Evolutionary conservation across 2,113 vertebrate genomes (phyloP).

Genomic region (Zingel zingel): DNA sequence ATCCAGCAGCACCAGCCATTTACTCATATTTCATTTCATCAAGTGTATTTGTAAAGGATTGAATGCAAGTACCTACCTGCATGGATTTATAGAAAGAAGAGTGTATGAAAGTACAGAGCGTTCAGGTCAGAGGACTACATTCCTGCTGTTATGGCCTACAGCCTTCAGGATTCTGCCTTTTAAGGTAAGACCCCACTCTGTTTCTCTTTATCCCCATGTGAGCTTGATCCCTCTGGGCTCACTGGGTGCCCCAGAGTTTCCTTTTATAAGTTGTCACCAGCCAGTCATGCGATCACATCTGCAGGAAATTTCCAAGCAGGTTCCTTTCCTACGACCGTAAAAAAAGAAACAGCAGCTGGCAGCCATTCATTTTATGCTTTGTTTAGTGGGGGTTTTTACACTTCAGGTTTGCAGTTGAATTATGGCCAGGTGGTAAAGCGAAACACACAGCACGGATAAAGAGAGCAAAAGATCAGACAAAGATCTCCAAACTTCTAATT

Average conservation of each 20-base stretch:
- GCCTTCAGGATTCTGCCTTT: constrained; percentile 79
- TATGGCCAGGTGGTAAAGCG: constrained; percentile 48
- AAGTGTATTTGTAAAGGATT: constrained; percentile 10
- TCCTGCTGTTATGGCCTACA: constrained; percentile 56
- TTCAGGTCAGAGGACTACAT: constrained; percentile 65
- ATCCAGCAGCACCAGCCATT: neutral
- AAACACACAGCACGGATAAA: constrained; percentile 20
- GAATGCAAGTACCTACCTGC: constrained; percentile 28
- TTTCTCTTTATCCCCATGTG: constrained; percentile 53
- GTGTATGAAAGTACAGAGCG: constrained; percentile 12
- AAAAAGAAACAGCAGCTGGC: constrained; percentile 70
- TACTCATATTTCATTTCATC: constrained; percentile 22
- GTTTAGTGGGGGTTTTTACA: constrained; percentile 73
- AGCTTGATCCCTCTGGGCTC: constrained; percentile 54
- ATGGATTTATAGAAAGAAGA: constrained; percentile 7
- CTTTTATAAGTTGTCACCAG: constrained; percentile 77
- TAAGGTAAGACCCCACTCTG: constrained; percentile 80
- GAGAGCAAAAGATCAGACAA: neutral
- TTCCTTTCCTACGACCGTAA: constrained; percentile 54
- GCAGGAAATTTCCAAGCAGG: constrained; percentile 67
- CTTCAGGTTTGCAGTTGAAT: constrained; percentile 65
- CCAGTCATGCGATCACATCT: constrained; percentile 76
- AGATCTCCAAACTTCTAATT: constrained; percentile 10
- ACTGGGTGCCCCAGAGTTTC: constrained; percentile 52
- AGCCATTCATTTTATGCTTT: constrained; percentile 69